These are phyloP conservation scores for Oryzias woworae DNA, from an alignment of 2,113 vertebrate species.

Conservation along the genomic window DNA sequence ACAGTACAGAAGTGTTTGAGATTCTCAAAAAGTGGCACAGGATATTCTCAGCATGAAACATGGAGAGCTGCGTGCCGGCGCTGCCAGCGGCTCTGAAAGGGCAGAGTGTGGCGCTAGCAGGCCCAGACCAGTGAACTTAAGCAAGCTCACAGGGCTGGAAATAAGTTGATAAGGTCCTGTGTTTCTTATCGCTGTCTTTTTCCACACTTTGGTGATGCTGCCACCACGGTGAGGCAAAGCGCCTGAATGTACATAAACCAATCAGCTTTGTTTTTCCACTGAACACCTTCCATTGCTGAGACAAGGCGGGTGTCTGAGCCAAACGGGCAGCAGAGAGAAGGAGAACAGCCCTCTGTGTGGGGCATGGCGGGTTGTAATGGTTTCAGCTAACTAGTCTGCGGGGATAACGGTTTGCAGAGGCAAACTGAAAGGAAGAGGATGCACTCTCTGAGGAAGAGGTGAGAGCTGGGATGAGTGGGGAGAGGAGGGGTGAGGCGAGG, in stretches of 20 bases:
- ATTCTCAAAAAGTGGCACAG: not conserved
- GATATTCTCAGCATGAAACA: not conserved
- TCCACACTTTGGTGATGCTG: conserved; percentile 63
- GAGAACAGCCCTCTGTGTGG: too few species aligned
- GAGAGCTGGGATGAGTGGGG: conserved; percentile 36
- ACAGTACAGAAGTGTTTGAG: not conserved
- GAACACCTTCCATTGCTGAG: conserved; percentile 6
- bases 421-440: not conserved
- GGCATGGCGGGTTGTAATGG: too few species aligned
- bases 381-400: too few species aligned
- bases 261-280: conserved; percentile 30
- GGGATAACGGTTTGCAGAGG: not conserved
- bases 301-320: not conserved
- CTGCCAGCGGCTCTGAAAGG: not conserved
- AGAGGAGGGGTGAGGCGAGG: conserved; percentile 58
- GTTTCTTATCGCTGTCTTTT: conserved; percentile 53
- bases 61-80: conserved; percentile 6
- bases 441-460: conserved; percentile 11
- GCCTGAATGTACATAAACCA: conserved; percentile 22
- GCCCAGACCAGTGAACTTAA: conserved; percentile 23
- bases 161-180: conserved; percentile 47
- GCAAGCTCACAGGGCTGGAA: conserved; percentile 32
- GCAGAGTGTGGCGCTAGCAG: conserved; percentile 25
- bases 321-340: too few species aligned
- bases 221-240: conserved; percentile 5